Conservation (phyloP, 2,113 vertebrate genomes). For the Capra hircus region DNA sequence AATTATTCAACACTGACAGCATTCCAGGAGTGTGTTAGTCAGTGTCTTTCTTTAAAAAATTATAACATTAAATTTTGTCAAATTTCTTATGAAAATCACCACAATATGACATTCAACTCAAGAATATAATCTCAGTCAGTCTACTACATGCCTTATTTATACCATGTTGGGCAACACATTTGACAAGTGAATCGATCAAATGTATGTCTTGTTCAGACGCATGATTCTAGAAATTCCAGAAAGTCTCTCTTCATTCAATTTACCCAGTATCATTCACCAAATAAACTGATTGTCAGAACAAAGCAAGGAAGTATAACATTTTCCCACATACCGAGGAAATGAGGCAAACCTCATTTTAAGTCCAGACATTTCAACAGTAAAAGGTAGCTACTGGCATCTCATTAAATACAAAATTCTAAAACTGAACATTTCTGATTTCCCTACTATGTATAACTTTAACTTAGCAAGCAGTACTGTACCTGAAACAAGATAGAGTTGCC, state of each 20-base stretch:
- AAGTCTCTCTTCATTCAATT: neutral
- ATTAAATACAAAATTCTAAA: constrained; percentile 30
- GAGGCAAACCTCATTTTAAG: neutral
- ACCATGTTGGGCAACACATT: neutral
- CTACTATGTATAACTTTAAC: neutral
- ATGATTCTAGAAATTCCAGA: neutral
- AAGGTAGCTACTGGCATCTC: neutral
- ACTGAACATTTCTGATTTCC: neutral
- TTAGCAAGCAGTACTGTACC: neutral
- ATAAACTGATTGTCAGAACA: neutral
- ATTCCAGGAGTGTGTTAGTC: neutral
- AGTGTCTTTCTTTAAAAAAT: neutral
- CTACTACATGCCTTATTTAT: neutral
- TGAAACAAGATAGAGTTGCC: neutral
- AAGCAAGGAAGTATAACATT: neutral
- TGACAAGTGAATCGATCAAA: neutral
- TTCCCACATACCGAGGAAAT: neutral
- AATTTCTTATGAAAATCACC: neutral
- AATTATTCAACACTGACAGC: neutral
- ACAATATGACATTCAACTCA: neutral
- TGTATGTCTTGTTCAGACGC: neutral
- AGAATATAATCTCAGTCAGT: neutral
- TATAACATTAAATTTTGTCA: neutral
- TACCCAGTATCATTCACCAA: neutral
- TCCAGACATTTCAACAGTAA: neutral